A percentile compares a stretch with the other conserved stretches of the same genome.
phyloP scores from a whole-genome alignment of 2,113 vertebrate species.

The Phainopepla nitens region DNA sequence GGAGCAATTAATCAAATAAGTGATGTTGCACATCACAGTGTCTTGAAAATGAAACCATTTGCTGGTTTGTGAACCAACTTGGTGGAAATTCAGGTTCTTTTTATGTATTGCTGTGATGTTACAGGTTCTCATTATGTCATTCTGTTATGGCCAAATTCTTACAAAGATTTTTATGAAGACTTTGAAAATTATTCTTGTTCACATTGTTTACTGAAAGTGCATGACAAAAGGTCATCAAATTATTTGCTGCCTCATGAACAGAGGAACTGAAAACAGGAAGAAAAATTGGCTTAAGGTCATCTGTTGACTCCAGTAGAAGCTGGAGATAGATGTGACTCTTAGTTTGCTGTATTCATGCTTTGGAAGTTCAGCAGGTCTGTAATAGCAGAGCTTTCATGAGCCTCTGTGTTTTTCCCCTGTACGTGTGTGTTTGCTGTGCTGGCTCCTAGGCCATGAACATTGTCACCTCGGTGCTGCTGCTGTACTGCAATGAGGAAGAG shows the following conservation, averaged over 20 bases:
- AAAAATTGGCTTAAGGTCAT: background rate
- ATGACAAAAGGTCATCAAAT: background rate
- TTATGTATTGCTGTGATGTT: background rate
- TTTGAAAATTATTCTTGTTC: background rate
- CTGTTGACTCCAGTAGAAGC: background rate
- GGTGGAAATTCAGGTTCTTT: background rate
- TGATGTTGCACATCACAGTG: background rate
- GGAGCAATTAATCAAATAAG: background rate
- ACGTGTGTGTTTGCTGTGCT: background rate
- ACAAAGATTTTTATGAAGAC: background rate
- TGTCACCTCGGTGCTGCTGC: slow-evolving; percentile 90
- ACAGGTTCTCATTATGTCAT: background rate
- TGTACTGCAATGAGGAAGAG: slow-evolving; percentile 93
- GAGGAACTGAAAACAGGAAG: slow-evolving; percentile 35
- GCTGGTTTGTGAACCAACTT: background rate
- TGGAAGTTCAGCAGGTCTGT: background rate
- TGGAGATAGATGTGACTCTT: background rate
- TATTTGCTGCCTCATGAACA: background rate
- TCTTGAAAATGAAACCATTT: background rate
- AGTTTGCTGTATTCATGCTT: background rate
- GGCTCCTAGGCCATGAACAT: slow-evolving; percentile 93
- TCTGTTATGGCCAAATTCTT: background rate
- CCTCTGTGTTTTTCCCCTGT: background rate
- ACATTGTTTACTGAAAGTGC: background rate
- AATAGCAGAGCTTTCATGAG: background rate